These are phyloP conservation scores for Apodemus speciosus DNA, from an alignment of 2,113 vertebrate genomes.

Conservation along the genomic window DNA sequence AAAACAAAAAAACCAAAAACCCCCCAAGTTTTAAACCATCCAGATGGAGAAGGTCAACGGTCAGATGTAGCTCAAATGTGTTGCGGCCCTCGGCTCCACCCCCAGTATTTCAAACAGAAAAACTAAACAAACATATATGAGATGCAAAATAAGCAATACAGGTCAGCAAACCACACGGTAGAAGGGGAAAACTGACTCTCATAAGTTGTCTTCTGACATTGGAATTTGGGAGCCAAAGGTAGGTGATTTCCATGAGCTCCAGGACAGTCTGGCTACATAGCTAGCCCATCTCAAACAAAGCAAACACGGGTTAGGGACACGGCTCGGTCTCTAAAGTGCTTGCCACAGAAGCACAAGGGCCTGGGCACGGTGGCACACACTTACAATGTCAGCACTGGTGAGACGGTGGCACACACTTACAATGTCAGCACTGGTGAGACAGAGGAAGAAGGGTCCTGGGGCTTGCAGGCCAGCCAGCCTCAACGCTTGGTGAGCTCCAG, in stretches of 20 bases:
- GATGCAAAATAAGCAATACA: not conserved
- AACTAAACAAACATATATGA: not conserved
- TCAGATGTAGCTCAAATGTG: not conserved
- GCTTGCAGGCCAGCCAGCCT: not conserved
- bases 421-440: not conserved
- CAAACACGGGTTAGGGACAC: not conserved
- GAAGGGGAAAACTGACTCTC: not conserved
- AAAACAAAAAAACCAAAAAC: too few species aligned
- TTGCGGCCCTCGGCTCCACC: not conserved
- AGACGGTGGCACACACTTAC: too few species aligned
- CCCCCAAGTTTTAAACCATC: slow-evolving; percentile 8
- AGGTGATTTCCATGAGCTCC: not conserved
- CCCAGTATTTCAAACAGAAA: not conserved
- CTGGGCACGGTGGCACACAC: not conserved
- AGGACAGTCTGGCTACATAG: not conserved
- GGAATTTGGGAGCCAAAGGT: not conserved
- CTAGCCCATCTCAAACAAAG: not conserved
- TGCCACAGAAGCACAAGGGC: not conserved
- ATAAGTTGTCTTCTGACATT: not conserved
- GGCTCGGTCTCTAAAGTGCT: not conserved
- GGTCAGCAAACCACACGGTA: not conserved
- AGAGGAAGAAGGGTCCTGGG: not conserved
- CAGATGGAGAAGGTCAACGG: not conserved
- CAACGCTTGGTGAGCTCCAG: not conserved
- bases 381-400: too few species aligned